Evolutionary conservation across 2,888 invertebrate species (phyloP).

Genomic region (Eupeodes luniger): DNA sequence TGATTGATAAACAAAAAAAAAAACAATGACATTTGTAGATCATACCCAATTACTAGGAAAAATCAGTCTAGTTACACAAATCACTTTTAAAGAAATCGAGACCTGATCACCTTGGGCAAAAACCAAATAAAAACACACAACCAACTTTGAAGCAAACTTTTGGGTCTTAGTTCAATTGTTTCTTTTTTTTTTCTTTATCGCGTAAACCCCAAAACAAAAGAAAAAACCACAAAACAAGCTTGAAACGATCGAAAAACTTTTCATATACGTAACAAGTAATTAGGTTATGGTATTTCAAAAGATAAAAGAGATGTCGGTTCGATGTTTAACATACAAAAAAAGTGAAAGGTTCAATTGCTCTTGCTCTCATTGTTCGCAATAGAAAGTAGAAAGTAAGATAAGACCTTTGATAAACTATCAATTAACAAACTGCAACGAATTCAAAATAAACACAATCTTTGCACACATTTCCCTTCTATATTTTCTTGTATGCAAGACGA

Average conservation of each 20-base stretch:
- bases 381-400: slow-evolving; percentile 14
- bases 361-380: not conserved
- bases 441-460: not conserved
- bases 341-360: slow-evolving; percentile 15
- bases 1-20: too few relatives aligned
- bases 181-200: not conserved
- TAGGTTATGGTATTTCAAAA: not conserved
- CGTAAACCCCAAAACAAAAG: not conserved
- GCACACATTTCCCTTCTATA: not conserved
- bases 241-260: not conserved
- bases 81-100: not conserved
- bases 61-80: not conserved
- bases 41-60: too few relatives aligned
- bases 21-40: too few relatives aligned
- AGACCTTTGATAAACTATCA: not conserved
- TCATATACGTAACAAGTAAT: slow-evolving; percentile 12
- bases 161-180: not conserved
- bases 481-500: not conserved
- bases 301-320: not conserved
- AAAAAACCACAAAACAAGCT: not conserved
- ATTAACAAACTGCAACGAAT: not conserved
- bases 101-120: not conserved
- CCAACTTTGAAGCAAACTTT: not conserved
- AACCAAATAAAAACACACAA: not conserved
- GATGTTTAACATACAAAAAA: slow-evolving; percentile 2